phyloP scores from a whole-genome alignment of 2,113 vertebrate genomes.

The Pachyramphus minor region DNA sequence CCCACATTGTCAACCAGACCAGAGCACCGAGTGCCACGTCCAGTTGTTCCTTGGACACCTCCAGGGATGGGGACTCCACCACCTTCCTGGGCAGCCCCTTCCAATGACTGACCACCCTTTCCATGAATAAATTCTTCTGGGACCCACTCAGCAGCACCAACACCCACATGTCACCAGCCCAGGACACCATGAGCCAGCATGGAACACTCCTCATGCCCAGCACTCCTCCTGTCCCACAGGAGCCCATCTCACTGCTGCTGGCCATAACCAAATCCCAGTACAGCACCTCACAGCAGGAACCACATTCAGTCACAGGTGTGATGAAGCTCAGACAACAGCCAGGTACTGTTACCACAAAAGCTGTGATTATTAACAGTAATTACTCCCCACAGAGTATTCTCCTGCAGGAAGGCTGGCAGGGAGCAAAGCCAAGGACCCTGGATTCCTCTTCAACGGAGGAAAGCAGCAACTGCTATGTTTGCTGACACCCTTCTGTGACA shows the following conservation, averaged over 20 bases:
- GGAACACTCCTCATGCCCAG: rapidly evolving
- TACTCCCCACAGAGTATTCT: neutral
- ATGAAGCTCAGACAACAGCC: neutral
- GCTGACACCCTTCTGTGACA: constrained; percentile 49
- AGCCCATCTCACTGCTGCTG: neutral
- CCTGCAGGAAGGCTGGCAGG: neutral
- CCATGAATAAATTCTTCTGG: neutral
- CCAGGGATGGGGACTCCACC: neutral
- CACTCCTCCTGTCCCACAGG: neutral
- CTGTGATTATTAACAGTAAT: neutral
- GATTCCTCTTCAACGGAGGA: neutral
- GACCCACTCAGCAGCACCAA: neutral
- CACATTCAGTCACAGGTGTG: neutral
- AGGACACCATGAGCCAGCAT: neutral
- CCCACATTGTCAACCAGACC: neutral
- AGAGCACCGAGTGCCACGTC: neutral
- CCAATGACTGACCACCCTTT: neutral
- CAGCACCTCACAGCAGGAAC: neutral
- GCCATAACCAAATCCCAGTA: neutral
- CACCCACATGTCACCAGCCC: neutral
- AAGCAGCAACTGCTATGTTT: constrained; percentile 51
- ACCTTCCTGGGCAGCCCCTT: neutral
- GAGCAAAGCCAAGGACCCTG: neutral
- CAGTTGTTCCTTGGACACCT: neutral
- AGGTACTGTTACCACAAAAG: neutral